Percentiles rank a stretch among this genome's conserved stretches.
phyloP scores from a whole-genome alignment of 2,888 invertebrate species.

The Labia minor region DNA sequence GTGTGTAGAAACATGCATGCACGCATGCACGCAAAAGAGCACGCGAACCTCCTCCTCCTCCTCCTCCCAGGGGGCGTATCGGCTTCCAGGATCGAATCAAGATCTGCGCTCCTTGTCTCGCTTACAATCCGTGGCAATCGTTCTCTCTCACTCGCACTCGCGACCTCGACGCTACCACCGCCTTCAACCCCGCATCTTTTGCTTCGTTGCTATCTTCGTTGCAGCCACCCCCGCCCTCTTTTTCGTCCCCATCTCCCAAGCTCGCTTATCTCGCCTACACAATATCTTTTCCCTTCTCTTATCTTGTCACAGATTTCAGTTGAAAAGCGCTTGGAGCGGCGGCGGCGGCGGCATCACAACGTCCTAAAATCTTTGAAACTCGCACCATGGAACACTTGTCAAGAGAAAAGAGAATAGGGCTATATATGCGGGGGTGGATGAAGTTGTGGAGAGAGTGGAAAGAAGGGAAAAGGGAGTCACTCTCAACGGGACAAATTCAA shows the following conservation, averaged over 20 bases:
- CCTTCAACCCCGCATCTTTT: conserved; percentile 7
- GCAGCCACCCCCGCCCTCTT: neutral
- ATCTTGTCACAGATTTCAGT: conserved; percentile 13
- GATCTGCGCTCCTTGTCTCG: neutral
- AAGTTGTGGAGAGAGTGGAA: neutral
- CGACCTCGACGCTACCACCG: neutral
- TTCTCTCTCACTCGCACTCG: too few species aligned
- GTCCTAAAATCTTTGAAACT: conserved; percentile 13
- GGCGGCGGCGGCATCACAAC: conserved; percentile 2
- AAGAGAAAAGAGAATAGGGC: neutral
- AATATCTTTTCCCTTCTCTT: conserved; percentile 13
- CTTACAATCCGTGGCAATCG: neutral
- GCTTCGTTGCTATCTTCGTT: neutral
- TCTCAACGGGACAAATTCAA: neutral
- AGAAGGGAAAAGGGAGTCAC: too few species aligned
- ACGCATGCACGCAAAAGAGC: too few species aligned
- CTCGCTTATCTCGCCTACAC: conserved; percentile 5
- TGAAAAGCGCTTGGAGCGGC: conserved; percentile 8
- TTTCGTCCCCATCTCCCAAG: neutral
- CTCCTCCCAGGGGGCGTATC: too few species aligned
- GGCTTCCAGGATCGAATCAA: neutral
- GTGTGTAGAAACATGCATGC: too few species aligned
- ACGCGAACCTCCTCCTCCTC: neutral
- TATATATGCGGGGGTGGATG: neutral
- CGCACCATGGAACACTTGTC: conserved; percentile 13